Evolutionary conservation across 53 echinoderm and acorn worm genomes (phyloP), one percentile per base, ranked within the genome.

Genomic region (Apostichopus leukothele): DNA sequence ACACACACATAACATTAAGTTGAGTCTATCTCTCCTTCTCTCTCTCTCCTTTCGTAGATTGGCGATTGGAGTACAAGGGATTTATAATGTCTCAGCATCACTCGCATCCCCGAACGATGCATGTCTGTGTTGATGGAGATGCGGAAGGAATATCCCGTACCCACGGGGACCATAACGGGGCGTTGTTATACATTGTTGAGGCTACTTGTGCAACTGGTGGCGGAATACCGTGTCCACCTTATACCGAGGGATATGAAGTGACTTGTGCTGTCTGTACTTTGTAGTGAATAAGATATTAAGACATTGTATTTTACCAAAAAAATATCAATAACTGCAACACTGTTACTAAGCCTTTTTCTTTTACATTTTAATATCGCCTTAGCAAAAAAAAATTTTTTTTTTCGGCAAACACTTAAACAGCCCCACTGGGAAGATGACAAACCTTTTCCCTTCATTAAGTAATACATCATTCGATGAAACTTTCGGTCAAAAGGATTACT

Each of bases 41-140:
- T 9, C 5, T 68, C 18, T 68, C 5, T 18, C 6, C 18, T 22
- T 75, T 57, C 21, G 52, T 73, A 61, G 84, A 54, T 19, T 90
- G 90, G 90, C 68, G 86, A 3, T 51, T 90, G 19, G 90, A 90
- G 77, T 90, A 90, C 76, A 23, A 18, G n/a, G 90, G 90, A n/a
- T 90, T 73, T 60, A 10, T 90, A 9, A 90, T 90, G 90, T 83
- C 90, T 39, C 55, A 75, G n/a, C 84, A 76, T 39, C 75, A 86
- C 52, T 50, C 60, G 50, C 76, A 86, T 25, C 60, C 75, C 3
- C 73, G 86, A 20, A 90, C 76, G n/a, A 27, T 27, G 50, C 75
- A 80, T 75, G 50, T 86, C 76, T 90, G 90, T 61, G 84, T 90
- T n/a, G 90, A 90, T 76, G 26, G 63, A 22, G 76, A 90, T 1